Base-by-base conservation (phyloP, 2,113 vertebrate genomes). In the Glaucidium brasilianum region DNA sequence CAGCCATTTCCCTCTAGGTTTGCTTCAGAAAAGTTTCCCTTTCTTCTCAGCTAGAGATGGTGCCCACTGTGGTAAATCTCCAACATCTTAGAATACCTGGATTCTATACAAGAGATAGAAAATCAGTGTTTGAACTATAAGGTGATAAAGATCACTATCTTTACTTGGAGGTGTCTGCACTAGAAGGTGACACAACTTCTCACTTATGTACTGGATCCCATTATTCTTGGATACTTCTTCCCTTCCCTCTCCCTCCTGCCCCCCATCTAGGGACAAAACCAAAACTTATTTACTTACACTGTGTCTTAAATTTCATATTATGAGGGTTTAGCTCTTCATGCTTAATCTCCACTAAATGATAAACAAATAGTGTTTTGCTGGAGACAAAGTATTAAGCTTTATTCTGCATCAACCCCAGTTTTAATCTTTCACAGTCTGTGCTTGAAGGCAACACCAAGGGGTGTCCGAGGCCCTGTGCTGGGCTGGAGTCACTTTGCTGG, bases 241-340 rank as follows among this genome's bases (percentile, higher is more conserved):
- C n/a, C 14, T 82, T 53, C 43, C 25, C 27, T 50, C 26, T 37
- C 59, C n/a, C 32, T 87, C 53, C 39, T 74, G 37, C 6, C 1
- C 2, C 14, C 9, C n/a, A 34, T 1, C 15, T 27, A 73, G 12
- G 37, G 19, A 30, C 21, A 87, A 17, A 64, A 69, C 19, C 15
- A 88, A 47, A 74, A 81, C 53, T 47, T 29, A 41, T 11, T 88
- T 37, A 29, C 41, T 52, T 12, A 30, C 7, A 8, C 8, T 4
- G 17, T 30, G 14, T 29, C 50, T 22, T 64, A 30, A 22, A 50
- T 55, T 50, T 50, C 1, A 0, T 15, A 5, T 18, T 20, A 11
- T 34, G 27, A 81, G 23, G 20, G 41, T n/a, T 90, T 37, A 20
- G 35, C 29, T 43, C 20, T 84, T 50, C 11, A 15, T 75, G 47